Evolutionary conservation across 2,888 invertebrate species (phyloP).

Genomic region (Tyria jacobaeae): DNA sequence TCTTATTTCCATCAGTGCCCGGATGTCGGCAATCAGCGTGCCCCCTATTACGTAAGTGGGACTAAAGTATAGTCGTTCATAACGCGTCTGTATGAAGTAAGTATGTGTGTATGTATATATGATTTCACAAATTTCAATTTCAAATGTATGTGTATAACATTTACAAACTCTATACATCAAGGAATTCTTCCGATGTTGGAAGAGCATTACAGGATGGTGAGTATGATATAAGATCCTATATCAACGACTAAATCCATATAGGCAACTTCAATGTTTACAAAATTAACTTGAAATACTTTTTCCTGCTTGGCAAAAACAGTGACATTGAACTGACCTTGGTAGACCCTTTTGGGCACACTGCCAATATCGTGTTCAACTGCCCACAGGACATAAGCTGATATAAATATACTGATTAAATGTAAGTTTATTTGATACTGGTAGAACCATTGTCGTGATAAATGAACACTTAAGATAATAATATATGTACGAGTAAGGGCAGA

Average conservation of each 20-base stretch:
- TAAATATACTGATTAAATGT: neutral
- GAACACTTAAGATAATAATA: conserved; percentile 1
- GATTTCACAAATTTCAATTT: too few species aligned
- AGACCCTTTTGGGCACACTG: conserved; percentile 11
- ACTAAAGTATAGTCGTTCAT: too few species aligned
- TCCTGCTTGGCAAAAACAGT: neutral
- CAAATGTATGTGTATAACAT: too few species aligned
- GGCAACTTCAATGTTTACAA: neutral
- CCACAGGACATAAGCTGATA: neutral
- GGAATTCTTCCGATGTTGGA: too few species aligned
- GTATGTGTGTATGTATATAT: too few species aligned
- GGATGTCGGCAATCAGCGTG: too few species aligned
- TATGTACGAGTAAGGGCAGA: neutral
- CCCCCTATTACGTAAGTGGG: too few species aligned
- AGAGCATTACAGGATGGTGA: too few species aligned
- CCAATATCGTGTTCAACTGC: conserved; percentile 4
- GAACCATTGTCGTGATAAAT: conserved; percentile 2
- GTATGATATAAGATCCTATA: neutral
- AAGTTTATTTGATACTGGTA: conserved; percentile 1
- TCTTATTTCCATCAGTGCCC: too few species aligned
- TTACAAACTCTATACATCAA: too few species aligned
- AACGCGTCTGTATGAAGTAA: too few species aligned
- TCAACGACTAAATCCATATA: neutral
- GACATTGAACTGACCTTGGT: conserved; percentile 5
- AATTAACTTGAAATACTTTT: neutral